A percentile compares a stretch with the other conserved stretches of the same genome.
Evolutionary conservation across 2,113 vertebrate species (phyloP).

Genomic region (Crocuta crocuta): DNA sequence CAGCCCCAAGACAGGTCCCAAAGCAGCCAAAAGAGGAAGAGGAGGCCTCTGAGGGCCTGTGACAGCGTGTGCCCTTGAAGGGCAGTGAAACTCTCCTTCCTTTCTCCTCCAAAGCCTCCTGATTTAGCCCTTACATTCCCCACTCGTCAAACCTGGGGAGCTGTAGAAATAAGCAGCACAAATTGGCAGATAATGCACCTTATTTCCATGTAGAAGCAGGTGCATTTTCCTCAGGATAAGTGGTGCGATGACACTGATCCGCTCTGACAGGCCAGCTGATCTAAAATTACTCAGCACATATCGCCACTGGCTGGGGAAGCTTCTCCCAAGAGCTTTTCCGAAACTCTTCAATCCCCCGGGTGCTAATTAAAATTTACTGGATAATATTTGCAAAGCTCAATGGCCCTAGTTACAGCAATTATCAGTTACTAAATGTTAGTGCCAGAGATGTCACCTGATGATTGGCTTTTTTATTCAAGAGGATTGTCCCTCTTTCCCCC

Average conservation of each 20-base stretch:
- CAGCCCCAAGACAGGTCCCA: background rate
- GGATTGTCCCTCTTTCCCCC: background rate
- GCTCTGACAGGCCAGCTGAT: conserved; percentile 89
- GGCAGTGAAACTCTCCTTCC: background rate
- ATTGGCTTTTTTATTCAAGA: conserved; percentile 79
- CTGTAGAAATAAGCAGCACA: conserved; percentile 86
- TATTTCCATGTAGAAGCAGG: conserved; percentile 89
- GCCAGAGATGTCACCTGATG: conserved; percentile 82
- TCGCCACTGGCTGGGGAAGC: conserved; percentile 80
- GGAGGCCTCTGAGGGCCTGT: background rate
- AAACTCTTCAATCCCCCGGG: conserved; percentile 86
- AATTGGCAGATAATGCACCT: conserved; percentile 89
- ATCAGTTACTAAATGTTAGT: conserved; percentile 89
- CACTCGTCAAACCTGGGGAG: conserved; percentile 81
- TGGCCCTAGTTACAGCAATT: conserved; percentile 89
- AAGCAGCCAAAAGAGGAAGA: background rate
- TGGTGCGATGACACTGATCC: conserved; percentile 87
- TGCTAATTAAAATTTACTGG: conserved; percentile 92
- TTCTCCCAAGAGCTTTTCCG: conserved; percentile 85
- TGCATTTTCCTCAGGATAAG: conserved; percentile 86
- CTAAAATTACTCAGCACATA: conserved; percentile 90
- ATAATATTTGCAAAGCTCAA: conserved; percentile 89
- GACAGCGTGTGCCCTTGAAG: background rate
- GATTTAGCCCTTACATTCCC: conserved; percentile 75
- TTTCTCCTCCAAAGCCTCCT: conserved; percentile 26